Evolutionary conservation across 1,140 invertebrate genomes (phyloP), one percentile per base, ranked within the genome.

Genomic region (Bombus terrestris): DNA sequence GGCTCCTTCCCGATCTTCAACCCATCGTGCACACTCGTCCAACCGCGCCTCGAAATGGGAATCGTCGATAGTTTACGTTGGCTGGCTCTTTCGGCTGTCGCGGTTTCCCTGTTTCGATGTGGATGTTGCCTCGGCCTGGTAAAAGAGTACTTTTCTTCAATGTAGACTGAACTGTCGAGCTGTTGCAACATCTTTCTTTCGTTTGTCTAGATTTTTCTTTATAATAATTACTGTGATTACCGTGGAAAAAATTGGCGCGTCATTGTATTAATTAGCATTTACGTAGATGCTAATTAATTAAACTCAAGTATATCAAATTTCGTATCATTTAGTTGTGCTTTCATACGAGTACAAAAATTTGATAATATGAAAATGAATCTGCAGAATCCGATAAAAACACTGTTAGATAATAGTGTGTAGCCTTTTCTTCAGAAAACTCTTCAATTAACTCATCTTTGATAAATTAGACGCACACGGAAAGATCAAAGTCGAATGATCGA

Each of bases 1-100:
- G 39, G 5, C 76, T 68, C 41, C 76, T 68, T 80, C 3, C 37
- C 39, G 35, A 81, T 72, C 59, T 47, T 81, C 78, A 41, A 41
- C 39, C 53, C 83, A 13, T 15, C 39, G n/a, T n/a, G 15, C 59
- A 25, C 32, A 28, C 37, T 28, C n/a, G 9, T 22, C 3, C 18
- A 47, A 28, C 43, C 32, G 43, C 25, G 10, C 13, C 39, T 25
- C 43, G 28, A 25, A 57, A 77, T n/a, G 35, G 59, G n/a, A 76
- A 83, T 77, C 69, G 74, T 83, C 75, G 43, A 57, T 77, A 69
- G 64, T 39, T 53, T 66, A 28, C 32, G 25, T 71, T 39, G 12
- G 68, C 68, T 39, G 66, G 18, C 66, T 37, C 66, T 68, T 68
- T 37, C 35, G 66, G 22, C 18, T 25, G 35, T 68, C 25, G 68